These are phyloP conservation scores for Oscheius onirici DNA, from an alignment of 2,888 invertebrate species.

Conservation along the genomic window DNA sequence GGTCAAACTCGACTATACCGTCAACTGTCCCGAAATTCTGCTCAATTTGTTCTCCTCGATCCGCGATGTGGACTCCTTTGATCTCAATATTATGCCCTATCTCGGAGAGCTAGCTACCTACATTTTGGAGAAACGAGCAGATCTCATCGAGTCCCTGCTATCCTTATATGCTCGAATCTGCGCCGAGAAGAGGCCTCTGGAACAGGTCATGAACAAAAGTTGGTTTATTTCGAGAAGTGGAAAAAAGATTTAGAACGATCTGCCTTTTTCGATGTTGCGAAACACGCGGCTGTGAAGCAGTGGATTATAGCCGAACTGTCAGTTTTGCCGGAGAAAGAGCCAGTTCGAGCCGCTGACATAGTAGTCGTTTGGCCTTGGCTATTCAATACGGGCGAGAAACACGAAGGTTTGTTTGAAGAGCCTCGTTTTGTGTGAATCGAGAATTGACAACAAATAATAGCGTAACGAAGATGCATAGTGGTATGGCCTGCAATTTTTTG, in stretches of 20 bases:
- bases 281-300: slow-evolving; percentile 23
- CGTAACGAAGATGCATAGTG: too few relatives aligned
- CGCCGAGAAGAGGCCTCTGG: slow-evolving; percentile 35
- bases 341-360: slow-evolving; percentile 15
- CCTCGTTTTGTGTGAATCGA: not conserved
- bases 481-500: too few relatives aligned
- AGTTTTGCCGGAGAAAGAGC: not conserved
- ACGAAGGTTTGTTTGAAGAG: slow-evolving; percentile 34
- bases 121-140: not conserved
- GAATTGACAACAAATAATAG: too few relatives aligned
- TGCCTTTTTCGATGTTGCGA: slow-evolving; percentile 37
- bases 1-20: slow-evolving; percentile 30
- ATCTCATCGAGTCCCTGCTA: slow-evolving; percentile 4
- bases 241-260: slow-evolving; percentile 28
- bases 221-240: not conserved
- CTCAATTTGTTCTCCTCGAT: slow-evolving; percentile 41
- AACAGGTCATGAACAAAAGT: slow-evolving; percentile 27
- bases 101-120: slow-evolving; percentile 49
- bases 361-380: slow-evolving; percentile 51
- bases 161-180: slow-evolving; percentile 36
- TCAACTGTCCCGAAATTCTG: slow-evolving; percentile 14
- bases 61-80: slow-evolving; percentile 48
- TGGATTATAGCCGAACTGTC: not conserved
- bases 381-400: slow-evolving; percentile 34
- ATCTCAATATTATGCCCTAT: slow-evolving; percentile 56